Conservation (phyloP, 2,888 invertebrate species). For the Lycophotia porphyrea region DNA sequence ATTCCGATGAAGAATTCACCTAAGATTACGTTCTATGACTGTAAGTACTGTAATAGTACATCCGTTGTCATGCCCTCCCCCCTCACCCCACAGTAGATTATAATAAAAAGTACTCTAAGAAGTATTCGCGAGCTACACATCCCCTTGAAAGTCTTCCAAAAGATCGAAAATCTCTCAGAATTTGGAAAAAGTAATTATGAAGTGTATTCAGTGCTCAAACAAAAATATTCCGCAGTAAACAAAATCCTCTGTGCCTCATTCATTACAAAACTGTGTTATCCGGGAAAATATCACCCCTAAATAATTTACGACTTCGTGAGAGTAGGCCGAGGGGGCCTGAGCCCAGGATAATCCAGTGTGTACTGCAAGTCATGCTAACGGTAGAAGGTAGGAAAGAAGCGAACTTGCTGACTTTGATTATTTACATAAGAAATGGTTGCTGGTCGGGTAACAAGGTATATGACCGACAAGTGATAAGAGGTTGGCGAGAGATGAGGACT, state of each 20-base stretch:
- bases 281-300: conserved; percentile 41
- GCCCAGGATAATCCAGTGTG: conserved; percentile 31
- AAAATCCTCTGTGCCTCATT: conserved; percentile 16
- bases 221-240: neutral
- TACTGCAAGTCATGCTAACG: conserved; percentile 48
- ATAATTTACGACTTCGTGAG: conserved; percentile 41
- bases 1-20: neutral
- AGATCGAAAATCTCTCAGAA: neutral
- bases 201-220: neutral
- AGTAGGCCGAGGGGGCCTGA: conserved; percentile 11
- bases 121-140: neutral
- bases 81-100: neutral
- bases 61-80: neutral
- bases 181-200: neutral
- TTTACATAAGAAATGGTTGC: conserved; percentile 10
- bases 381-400: conserved; percentile 4
- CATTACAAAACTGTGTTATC: conserved; percentile 41
- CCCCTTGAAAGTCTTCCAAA: neutral
- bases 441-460: neutral
- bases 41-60: neutral
- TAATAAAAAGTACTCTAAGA: neutral
- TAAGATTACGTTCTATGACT: neutral
- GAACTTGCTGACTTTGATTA: conserved; percentile 8
- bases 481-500: no score
- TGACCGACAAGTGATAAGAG: neutral